Percentiles rank a stretch among this genome's conserved stretches.
Conservation (phyloP, 2,888 invertebrate genomes). For the Linnaemya vulpina region DNA sequence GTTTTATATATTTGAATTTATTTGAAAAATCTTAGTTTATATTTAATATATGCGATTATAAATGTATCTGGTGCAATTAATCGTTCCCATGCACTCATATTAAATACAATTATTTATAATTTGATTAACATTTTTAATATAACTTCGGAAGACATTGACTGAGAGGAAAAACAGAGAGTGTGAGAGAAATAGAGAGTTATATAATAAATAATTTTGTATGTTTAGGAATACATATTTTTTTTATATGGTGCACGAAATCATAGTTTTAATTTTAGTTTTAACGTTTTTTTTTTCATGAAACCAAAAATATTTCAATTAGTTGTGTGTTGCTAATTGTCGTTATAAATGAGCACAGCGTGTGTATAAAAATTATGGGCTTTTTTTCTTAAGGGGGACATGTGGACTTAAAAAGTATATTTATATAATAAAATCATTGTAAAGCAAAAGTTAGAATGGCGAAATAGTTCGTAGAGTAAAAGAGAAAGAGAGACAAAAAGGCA, state of each 20-base stretch:
- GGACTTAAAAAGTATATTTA: conserved; percentile 16
- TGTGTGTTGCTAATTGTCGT: conserved; percentile 53
- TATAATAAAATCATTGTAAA: conserved; percentile 50
- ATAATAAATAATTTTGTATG: conserved; percentile 48
- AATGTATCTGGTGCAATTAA: conserved; percentile 67
- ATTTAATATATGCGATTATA: conserved; percentile 37
- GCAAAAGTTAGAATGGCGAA: conserved; percentile 67
- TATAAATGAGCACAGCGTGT: conserved; percentile 64
- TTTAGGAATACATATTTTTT: conserved; percentile 23
- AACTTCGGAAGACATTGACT: conserved; percentile 69
- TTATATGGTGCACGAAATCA: conserved; percentile 54
- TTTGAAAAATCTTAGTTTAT: conserved; percentile 31
- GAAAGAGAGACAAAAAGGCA: conserved; percentile 13
- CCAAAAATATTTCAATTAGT: conserved; percentile 49
- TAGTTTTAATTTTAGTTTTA: conserved; percentile 30
- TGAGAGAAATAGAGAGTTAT: conserved; percentile 61
- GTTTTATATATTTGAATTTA: conserved; percentile 27
- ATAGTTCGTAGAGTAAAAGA: conserved; percentile 47
- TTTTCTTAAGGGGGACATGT: neutral
- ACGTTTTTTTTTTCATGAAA: conserved; percentile 33
- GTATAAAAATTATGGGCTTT: conserved; percentile 37
- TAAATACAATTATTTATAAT: conserved; percentile 57
- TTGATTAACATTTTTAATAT: conserved; percentile 26
- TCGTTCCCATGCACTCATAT: conserved; percentile 69
- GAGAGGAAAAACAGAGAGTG: conserved; percentile 68